Base-by-base conservation (phyloP, 2,888 invertebrate species). In the Cylindroiulus punctatus region DNA sequence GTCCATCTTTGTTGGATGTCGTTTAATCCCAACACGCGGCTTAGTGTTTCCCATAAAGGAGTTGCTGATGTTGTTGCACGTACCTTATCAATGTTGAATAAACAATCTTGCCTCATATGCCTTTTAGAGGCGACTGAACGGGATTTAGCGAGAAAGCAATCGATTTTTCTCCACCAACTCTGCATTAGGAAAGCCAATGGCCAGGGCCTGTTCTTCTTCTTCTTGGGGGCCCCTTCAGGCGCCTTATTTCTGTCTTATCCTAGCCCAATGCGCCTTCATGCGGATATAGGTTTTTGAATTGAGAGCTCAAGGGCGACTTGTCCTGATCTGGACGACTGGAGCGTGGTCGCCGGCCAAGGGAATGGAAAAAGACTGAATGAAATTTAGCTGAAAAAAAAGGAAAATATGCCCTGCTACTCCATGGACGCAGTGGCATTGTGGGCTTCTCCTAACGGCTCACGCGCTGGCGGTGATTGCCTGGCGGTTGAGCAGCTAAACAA, bases 1-100 rank as follows among this genome's bases (percentile, higher is more conserved):
- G 57, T 57, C 57, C 57, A 57, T 57, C 57, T 57, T 57, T 57
- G 57, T 57, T 57, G 57, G 57, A 57, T 57, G 57, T 57, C 57
- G 57, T 57, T 57, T 57, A 57, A 57, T 57, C 57, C 57, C 57
- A 57, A 57, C 57, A 57, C 57, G 57, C n/a, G 22, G 57, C 57
- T 57, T 57, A 57, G 57, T 8, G 57, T 57, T 57, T 57, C 22
- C 57, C 57, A 57, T 57, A 57, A 57, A 57, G 57, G 57, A 57
- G 22, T 10, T 57, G 57, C 22, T 22, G 57, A 57, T 57, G 57
- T 57, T 57, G 57, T 57, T n/a, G 22, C 57, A 22, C 57, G 57
- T 57, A 57, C 57, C 57, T 57, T 57, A 57, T 57, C 57, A 57
- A 57, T 57, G 57, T 57, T 57, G 57, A 57, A 57, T 57, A 57